Percentiles rank a stretch among this genome's conserved stretches.
Conservation (phyloP, 30 jellyfish, hydroid and myxozoan genomes). For the Hydra vulgaris region DNA sequence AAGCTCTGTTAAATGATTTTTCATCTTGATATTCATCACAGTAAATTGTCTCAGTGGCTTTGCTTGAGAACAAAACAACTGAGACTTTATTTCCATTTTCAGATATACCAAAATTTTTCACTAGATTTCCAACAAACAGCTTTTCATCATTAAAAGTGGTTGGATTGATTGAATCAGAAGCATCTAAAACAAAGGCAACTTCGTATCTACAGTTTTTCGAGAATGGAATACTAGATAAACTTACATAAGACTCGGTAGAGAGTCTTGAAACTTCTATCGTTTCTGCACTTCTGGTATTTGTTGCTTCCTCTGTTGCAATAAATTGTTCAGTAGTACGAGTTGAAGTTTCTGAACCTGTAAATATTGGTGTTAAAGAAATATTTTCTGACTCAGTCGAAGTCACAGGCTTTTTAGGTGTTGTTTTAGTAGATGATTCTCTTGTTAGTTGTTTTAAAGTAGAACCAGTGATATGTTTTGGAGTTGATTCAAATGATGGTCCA, state of each 20-base stretch:
- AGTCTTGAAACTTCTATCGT: too few relatives aligned
- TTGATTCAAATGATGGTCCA: too few relatives aligned
- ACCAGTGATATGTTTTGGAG: too few relatives aligned
- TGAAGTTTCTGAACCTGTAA: too few relatives aligned
- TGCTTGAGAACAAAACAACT: background rate
- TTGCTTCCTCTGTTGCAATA: too few relatives aligned
- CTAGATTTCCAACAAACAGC: background rate
- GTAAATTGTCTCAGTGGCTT: background rate
- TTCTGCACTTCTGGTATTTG: too few relatives aligned
- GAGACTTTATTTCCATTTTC: background rate
- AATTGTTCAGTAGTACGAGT: too few relatives aligned
- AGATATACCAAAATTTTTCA: background rate
- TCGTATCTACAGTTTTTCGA: background rate
- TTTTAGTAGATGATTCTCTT: too few relatives aligned
- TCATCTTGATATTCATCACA: background rate
- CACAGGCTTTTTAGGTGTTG: too few relatives aligned
- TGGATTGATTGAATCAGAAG: background rate
- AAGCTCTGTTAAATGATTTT: background rate
- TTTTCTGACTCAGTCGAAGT: too few relatives aligned
- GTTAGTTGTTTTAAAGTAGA: too few relatives aligned
- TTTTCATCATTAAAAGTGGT: background rate
- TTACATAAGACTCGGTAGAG: background rate
- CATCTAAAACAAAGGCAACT: background rate
- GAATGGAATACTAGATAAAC: background rate
- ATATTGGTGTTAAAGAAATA: too few relatives aligned